phyloP scores from a whole-genome alignment of 2,888 invertebrate genomes.

The Ormyrus thymus region DNA sequence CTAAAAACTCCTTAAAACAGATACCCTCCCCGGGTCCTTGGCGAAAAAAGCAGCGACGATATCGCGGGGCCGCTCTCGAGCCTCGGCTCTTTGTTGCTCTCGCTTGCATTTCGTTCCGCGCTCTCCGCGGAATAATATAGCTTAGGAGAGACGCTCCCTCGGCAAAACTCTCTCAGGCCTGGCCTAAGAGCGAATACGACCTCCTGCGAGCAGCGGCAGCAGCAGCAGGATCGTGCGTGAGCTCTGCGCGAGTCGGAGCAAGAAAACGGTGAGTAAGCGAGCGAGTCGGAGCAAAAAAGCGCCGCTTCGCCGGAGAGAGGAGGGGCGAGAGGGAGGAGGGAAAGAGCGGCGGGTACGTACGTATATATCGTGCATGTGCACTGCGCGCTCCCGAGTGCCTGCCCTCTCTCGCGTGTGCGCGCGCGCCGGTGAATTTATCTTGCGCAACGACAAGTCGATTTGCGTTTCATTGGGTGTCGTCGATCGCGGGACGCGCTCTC shows the following conservation, averaged over 20 bases:
- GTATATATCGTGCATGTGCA: neutral
- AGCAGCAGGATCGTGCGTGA: constrained; percentile 29
- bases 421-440: constrained; percentile 48
- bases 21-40: no score
- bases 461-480: constrained; percentile 50
- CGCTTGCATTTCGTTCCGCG: neutral
- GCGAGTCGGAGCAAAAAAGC: constrained; percentile 2
- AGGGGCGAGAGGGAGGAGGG: constrained; percentile 18
- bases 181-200: constrained; percentile 18
- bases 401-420: neutral
- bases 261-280: constrained; percentile 49
- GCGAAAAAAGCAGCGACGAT: no score
- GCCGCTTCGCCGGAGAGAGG: neutral
- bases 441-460: constrained; percentile 48
- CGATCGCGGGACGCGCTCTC: constrained; percentile 30
- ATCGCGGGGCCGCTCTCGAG: no score
- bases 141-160: neutral
- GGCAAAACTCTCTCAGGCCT: no score
- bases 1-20: no score
- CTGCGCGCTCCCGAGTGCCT: neutral
- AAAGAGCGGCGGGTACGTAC: neutral
- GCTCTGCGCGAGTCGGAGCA: constrained; percentile 10
- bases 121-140: neutral
- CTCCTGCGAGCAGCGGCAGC: constrained; percentile 37
- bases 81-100: no score